Conservation (phyloP, 2,113 vertebrate genomes). For the Electrona antarctica region DNA sequence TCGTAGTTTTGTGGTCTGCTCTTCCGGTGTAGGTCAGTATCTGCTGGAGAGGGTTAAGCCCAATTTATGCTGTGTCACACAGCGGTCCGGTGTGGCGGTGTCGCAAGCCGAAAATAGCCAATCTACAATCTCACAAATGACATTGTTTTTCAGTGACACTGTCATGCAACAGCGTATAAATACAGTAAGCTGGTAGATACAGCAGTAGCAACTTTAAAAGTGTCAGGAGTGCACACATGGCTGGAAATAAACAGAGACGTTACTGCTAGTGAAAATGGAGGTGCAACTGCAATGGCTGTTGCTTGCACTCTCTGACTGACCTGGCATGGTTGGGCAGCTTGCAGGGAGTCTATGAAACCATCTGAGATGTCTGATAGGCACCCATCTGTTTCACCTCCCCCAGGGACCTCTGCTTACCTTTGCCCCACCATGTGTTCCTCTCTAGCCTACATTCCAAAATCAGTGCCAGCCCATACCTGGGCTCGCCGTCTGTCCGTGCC, state of each 20-base stretch:
- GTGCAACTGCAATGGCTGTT: conserved; percentile 28
- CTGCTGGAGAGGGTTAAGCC: too few relatives aligned
- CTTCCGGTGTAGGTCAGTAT: too few relatives aligned
- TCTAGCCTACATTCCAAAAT: conserved; percentile 68
- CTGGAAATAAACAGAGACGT: conserved; percentile 23
- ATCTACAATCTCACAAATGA: too few relatives aligned
- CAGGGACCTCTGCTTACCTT: conserved; percentile 58
- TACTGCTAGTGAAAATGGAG: conserved; percentile 33
- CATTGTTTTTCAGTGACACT: too few relatives aligned
- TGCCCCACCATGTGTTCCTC: conserved; percentile 56
- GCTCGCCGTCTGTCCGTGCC: conserved; percentile 55
- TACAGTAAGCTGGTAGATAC: not conserved
- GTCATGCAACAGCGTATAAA: too few relatives aligned
- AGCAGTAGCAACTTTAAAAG: not conserved
- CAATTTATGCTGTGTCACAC: too few relatives aligned
- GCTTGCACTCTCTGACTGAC: conserved; percentile 50
- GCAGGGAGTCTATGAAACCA: conserved; percentile 42
- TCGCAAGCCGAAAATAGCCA: too few relatives aligned
- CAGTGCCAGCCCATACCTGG: conserved; percentile 37
- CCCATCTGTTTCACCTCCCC: conserved; percentile 65
- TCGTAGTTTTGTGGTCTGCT: too few relatives aligned
- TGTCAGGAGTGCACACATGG: conserved; percentile 2
- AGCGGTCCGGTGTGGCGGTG: too few relatives aligned
- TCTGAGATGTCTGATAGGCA: conserved; percentile 48
- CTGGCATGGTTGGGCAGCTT: conserved; percentile 45